phyloP scores from a whole-genome alignment of 2,797 vertebrate genomes.

The Coregonus ussuriensis region DNA sequence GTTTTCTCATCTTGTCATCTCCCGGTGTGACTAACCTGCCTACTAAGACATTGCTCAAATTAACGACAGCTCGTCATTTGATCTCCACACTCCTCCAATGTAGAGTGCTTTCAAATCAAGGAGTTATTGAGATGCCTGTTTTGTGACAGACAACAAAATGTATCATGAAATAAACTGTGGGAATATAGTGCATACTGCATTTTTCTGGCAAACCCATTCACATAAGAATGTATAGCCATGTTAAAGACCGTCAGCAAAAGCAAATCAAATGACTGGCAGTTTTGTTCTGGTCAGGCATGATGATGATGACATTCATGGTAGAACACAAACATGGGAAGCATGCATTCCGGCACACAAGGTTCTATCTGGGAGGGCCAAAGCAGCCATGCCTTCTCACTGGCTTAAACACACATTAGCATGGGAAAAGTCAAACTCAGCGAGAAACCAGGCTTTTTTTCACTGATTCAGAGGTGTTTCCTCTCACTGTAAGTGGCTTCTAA shows the following conservation, averaged over 20 bases:
- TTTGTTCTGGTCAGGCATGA: conserved; percentile 8
- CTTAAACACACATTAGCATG: conserved; percentile 26
- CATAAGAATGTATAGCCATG: neutral
- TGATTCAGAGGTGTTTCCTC: conserved; percentile 64
- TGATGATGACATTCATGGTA: conserved; percentile 25
- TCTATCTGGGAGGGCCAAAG: conserved; percentile 13
- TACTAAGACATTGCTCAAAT: conserved; percentile 6
- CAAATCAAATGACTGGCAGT: conserved; percentile 19
- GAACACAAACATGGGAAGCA: conserved; percentile 12
- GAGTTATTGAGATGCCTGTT: conserved; percentile 7
- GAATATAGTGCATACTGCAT: conserved; percentile 3
- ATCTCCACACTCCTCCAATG: neutral
- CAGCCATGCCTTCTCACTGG: conserved; percentile 2
- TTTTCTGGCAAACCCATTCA: conserved; percentile 16
- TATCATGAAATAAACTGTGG: neutral
- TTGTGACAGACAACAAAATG: neutral
- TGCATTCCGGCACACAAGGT: neutral
- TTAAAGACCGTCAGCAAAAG: conserved; percentile 4
- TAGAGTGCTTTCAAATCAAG: conserved; percentile 17
- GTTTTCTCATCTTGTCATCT: neutral
- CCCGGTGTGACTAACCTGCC: conserved; percentile 8
- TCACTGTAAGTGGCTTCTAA: conserved; percentile 64
- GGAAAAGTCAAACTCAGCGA: conserved; percentile 34
- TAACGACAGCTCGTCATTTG: conserved; percentile 10
- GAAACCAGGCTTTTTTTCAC: conserved; percentile 31